Conservation (phyloP, 2,797 vertebrate species). For the Choloepus didactylus region DNA sequence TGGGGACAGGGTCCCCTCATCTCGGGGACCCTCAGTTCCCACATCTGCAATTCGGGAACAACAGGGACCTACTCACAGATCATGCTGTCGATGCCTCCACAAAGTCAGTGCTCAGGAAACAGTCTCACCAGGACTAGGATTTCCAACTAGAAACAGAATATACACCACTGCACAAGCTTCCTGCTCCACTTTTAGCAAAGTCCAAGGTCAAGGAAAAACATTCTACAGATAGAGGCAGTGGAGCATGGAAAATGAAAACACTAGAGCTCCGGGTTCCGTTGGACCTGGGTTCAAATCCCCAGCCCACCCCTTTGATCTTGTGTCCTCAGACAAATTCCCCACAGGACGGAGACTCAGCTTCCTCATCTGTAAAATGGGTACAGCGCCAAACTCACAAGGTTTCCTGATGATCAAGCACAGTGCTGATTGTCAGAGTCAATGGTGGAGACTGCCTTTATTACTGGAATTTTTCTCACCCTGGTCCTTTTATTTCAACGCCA, state of each 20-base stretch:
- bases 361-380: not conserved
- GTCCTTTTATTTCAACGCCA: not conserved
- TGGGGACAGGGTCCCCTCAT: not conserved
- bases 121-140: no score
- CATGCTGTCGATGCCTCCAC: no score
- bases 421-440: not conserved
- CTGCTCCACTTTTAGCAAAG: not conserved
- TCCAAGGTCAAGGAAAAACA: not conserved
- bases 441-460: not conserved
- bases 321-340: not conserved
- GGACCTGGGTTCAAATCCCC: not conserved
- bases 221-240: not conserved
- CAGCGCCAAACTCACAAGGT: rapidly evolving
- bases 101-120: not conserved
- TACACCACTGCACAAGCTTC: not conserved
- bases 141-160: not conserved
- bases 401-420: not conserved
- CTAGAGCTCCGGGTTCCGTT: not conserved
- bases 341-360: not conserved
- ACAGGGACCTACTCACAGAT: rapidly evolving
- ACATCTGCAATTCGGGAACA: not conserved
- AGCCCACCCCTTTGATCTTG: not conserved
- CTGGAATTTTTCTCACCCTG: not conserved
- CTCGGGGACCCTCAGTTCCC: not conserved
- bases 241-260: not conserved